Percentiles rank a stretch among this genome's conserved stretches.
phyloP scores from a whole-genome alignment of 1,140 invertebrate genomes.

The Harlomillsia oculata region DNA sequence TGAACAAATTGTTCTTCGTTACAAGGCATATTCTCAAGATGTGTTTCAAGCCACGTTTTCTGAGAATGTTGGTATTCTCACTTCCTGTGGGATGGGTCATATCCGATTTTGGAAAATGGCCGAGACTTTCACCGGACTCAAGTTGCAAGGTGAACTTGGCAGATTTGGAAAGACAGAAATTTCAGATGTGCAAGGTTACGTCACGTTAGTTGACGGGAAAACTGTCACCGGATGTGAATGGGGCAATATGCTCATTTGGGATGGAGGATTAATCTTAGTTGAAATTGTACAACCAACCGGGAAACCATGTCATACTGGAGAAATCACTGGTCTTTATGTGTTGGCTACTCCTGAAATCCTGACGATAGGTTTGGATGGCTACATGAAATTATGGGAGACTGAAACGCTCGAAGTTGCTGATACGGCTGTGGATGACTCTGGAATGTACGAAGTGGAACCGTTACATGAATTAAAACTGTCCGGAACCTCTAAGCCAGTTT shows the following conservation, averaged over 20 bases:
- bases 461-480: constrained; percentile 60
- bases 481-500: constrained; percentile 35
- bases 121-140: constrained; percentile 76
- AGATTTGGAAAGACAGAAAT: constrained; percentile 83
- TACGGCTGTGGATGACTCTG: constrained; percentile 57
- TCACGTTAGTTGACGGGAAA: constrained; percentile 76
- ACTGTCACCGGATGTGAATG: constrained; percentile 72
- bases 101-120: constrained; percentile 92
- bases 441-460: constrained; percentile 70
- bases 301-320: constrained; percentile 60
- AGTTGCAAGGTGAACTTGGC: constrained; percentile 72
- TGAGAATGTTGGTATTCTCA: constrained; percentile 60
- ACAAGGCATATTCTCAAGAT: constrained; percentile 68
- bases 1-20: constrained; percentile 59
- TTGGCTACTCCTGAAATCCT: constrained; percentile 53
- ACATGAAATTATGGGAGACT: constrained; percentile 75
- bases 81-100: constrained; percentile 63
- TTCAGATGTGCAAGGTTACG: constrained; percentile 71
- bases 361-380: constrained; percentile 64
- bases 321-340: constrained; percentile 60
- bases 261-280: constrained; percentile 71
- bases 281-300: constrained; percentile 59
- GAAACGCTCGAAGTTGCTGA: constrained; percentile 73
- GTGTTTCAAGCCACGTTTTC: constrained; percentile 72
- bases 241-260: constrained; percentile 84